Evolutionary conservation across 2,888 invertebrate species (phyloP).

Genomic region (Achlya flavicornis): DNA sequence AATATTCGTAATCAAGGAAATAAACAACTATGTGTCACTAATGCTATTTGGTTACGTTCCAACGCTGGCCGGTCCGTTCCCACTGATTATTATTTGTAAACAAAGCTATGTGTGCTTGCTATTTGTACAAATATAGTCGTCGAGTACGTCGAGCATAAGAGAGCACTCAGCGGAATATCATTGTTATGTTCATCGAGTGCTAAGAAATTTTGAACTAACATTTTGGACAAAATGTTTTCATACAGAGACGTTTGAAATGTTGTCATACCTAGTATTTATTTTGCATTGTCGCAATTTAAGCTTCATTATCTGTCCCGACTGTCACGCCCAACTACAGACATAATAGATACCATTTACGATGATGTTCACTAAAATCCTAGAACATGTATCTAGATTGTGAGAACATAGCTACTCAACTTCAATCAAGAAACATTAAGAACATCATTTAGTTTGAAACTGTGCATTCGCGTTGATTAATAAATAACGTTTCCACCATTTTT

Average conservation of each 20-base stretch:
- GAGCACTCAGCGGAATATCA: conserved; percentile 70
- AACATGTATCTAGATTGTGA: background rate
- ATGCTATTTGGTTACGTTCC: conserved; percentile 25
- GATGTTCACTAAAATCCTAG: background rate
- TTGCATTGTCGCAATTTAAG: background rate
- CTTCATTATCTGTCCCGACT: background rate
- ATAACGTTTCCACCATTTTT: conserved; percentile 2
- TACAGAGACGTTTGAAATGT: background rate
- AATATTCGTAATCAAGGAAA: conserved; percentile 11
- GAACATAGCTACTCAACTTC: background rate
- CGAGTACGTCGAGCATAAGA: conserved; percentile 65
- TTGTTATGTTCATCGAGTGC: conserved; percentile 58
- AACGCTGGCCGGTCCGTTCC: conserved; percentile 44
- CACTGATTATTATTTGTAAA: conserved; percentile 72
- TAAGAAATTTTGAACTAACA: conserved; percentile 35
- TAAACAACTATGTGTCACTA: conserved; percentile 23
- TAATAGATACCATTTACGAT: background rate
- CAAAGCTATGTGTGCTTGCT: conserved; percentile 51
- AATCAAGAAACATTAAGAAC: conserved; percentile 4
- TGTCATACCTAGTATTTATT: background rate
- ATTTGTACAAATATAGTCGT: conserved; percentile 72
- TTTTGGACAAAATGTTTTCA: conserved; percentile 1
- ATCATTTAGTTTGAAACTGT: conserved; percentile 1
- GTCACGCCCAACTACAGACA: background rate
- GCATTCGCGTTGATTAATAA: conserved; percentile 5